Evolutionary conservation across 2,797 vertebrate genomes (phyloP).

Genomic region (Hippoglossus hippoglossus): DNA sequence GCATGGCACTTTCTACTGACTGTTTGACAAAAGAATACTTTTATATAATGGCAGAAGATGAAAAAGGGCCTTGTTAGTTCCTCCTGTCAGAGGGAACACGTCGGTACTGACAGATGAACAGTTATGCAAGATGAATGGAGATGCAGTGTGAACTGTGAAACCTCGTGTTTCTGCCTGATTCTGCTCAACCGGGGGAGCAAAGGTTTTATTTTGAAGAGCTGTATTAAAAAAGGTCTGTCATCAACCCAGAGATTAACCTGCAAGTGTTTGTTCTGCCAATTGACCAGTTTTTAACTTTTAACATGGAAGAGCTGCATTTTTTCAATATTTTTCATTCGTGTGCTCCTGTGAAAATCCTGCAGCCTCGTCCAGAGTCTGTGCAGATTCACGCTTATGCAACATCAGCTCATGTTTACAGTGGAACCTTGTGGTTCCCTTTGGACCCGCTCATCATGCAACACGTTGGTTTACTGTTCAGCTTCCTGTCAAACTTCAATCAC

Average conservation of each 20-base stretch:
- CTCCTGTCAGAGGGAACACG: slow-evolving; percentile 33
- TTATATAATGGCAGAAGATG: too few relatives aligned
- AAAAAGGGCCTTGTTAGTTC: too few relatives aligned
- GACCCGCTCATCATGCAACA: slow-evolving; percentile 27
- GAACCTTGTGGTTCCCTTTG: slow-evolving; percentile 20
- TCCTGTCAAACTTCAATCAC: slow-evolving; percentile 29
- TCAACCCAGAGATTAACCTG: too few relatives aligned
- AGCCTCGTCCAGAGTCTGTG: slow-evolving; percentile 14
- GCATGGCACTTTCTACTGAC: slow-evolving; percentile 54
- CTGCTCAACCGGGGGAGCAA: slow-evolving; percentile 27
- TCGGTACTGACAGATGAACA: slow-evolving; percentile 33
- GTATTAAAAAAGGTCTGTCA: background rate
- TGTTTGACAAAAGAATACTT: slow-evolving; percentile 5
- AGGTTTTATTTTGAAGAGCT: slow-evolving; percentile 3
- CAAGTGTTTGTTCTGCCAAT: background rate
- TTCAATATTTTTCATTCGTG: background rate
- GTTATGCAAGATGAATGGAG: slow-evolving; percentile 36
- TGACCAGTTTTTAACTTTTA: slow-evolving; percentile 9
- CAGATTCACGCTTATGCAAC: slow-evolving; percentile 49
- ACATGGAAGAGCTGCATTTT: background rate
- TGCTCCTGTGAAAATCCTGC: too few relatives aligned
- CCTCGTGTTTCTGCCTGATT: slow-evolving; percentile 32
- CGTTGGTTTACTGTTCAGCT: slow-evolving; percentile 20
- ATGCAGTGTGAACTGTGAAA: slow-evolving; percentile 41
- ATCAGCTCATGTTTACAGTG: slow-evolving; percentile 53